A percentile compares a stretch with the other conserved stretches of the same genome.
Conservation (phyloP, 1,140 invertebrate species). For the Drosophila repletoides region DNA sequence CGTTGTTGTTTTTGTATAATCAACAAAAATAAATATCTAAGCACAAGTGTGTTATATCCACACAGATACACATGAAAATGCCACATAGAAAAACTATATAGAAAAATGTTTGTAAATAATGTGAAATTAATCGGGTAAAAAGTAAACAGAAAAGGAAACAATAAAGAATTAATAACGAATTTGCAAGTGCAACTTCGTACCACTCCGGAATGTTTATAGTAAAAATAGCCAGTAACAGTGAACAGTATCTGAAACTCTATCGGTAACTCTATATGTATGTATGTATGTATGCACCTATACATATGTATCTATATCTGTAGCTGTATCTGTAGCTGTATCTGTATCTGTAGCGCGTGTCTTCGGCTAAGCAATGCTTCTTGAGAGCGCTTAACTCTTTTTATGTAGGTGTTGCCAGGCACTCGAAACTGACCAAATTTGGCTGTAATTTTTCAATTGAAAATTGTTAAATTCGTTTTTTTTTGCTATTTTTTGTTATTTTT, state of each 20-base stretch:
- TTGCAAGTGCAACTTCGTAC: no score
- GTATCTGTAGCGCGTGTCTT: conserved; percentile 61
- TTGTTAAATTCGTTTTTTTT: conserved; percentile 44
- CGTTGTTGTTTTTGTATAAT: conserved; percentile 43
- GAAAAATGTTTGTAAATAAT: conserved; percentile 9
- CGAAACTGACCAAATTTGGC: conserved; percentile 50
- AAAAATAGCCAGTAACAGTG: conserved; percentile 24
- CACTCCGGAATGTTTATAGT: neutral
- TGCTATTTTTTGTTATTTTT: no score
- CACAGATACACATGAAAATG: conserved; percentile 5
- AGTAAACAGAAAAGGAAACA: neutral
- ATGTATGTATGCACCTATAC: neutral
- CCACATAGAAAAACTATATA: conserved; percentile 8
- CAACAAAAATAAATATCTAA: conserved; percentile 44
- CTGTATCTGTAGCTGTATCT: conserved; percentile 32
- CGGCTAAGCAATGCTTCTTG: conserved; percentile 17
- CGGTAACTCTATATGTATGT: neutral
- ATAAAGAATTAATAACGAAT: no score
- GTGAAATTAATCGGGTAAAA: conserved; percentile 1
- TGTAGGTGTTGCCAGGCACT: conserved; percentile 16
- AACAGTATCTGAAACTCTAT: neutral
- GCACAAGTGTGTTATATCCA: conserved; percentile 40
- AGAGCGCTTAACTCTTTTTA: conserved; percentile 17
- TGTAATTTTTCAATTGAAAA: conserved; percentile 72
- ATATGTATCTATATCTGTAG: conserved; percentile 7